Conservation (phyloP, 2,888 invertebrate genomes). For the Sussaba pulchella region DNA sequence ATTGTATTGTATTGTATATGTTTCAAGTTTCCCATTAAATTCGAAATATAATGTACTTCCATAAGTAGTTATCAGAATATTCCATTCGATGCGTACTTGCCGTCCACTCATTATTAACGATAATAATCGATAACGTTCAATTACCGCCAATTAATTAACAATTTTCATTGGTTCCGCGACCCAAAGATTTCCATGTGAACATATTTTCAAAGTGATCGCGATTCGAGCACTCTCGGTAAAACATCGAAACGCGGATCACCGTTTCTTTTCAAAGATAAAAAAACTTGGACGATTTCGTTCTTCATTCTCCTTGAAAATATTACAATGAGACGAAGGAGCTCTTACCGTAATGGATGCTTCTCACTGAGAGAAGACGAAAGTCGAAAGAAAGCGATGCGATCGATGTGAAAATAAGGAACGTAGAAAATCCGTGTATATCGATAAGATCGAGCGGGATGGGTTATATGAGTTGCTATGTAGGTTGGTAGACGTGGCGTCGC, state of each 20-base stretch:
- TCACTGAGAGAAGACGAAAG: slow-evolving; percentile 36
- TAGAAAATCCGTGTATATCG: slow-evolving; percentile 10
- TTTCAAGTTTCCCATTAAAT: slow-evolving; percentile 3
- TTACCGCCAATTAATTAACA: background rate
- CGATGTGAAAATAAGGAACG: slow-evolving; percentile 10
- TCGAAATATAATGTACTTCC: background rate
- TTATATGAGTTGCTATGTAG: slow-evolving; percentile 20
- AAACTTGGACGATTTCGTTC: too few relatives aligned
- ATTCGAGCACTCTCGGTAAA: too few relatives aligned
- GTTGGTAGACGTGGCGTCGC: slow-evolving; percentile 23
- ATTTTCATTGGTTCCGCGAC: background rate
- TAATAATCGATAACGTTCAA: background rate
- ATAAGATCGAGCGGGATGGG: background rate
- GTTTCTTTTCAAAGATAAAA: background rate
- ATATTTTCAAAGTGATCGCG: too few relatives aligned
- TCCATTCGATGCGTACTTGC: background rate
- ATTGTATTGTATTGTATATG: too few relatives aligned
- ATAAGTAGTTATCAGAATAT: background rate
- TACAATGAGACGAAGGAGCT: slow-evolving; percentile 44
- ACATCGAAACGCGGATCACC: background rate
- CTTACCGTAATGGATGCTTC: slow-evolving; percentile 56
- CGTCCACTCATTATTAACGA: background rate
- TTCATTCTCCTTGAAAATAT: slow-evolving; percentile 23
- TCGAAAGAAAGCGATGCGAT: slow-evolving; percentile 28
- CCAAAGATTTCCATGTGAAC: background rate